Evolutionary conservation across 1,140 invertebrate genomes (phyloP).

Genomic region (Mizuhopecten yessoensis): DNA sequence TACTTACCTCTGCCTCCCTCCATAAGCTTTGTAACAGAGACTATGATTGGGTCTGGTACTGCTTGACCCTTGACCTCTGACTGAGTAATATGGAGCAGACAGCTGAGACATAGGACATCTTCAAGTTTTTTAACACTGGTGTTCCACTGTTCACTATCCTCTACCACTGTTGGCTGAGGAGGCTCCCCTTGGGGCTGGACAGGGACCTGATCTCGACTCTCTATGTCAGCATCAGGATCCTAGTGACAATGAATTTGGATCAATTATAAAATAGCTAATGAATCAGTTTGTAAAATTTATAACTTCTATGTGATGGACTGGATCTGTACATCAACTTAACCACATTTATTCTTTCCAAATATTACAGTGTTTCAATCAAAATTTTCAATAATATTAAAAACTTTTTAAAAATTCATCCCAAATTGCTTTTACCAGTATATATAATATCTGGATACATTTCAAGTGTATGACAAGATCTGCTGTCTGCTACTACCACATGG

Average conservation of each 20-base stretch:
- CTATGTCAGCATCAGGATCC: constrained; percentile 80
- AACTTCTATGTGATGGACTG: too few species aligned
- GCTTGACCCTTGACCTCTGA: constrained; percentile 40
- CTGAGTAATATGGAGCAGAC: constrained; percentile 77
- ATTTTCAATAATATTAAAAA: too few species aligned
- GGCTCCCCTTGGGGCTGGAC: constrained; percentile 89
- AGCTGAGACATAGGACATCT: constrained; percentile 91
- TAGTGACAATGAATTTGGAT: constrained; percentile 45
- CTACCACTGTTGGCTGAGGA: constrained; percentile 90
- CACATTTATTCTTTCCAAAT: too few species aligned
- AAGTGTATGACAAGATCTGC: too few species aligned
- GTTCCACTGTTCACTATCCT: constrained; percentile 88
- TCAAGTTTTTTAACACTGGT: constrained; percentile 94
- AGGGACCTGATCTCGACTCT: constrained; percentile 79
- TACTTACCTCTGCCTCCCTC: constrained; percentile 89
- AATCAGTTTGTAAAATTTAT: not conserved
- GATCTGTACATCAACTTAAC: too few species aligned
- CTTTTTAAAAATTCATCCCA: too few species aligned
- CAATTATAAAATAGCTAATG: not conserved
- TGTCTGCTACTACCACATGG: too few species aligned
- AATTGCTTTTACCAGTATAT: too few species aligned
- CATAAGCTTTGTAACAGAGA: constrained; percentile 85
- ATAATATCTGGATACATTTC: too few species aligned
- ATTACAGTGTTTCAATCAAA: too few species aligned
- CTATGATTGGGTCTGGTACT: constrained; percentile 62